Conservation (phyloP, 2,888 invertebrate genomes). For the Apodemia mormo region DNA sequence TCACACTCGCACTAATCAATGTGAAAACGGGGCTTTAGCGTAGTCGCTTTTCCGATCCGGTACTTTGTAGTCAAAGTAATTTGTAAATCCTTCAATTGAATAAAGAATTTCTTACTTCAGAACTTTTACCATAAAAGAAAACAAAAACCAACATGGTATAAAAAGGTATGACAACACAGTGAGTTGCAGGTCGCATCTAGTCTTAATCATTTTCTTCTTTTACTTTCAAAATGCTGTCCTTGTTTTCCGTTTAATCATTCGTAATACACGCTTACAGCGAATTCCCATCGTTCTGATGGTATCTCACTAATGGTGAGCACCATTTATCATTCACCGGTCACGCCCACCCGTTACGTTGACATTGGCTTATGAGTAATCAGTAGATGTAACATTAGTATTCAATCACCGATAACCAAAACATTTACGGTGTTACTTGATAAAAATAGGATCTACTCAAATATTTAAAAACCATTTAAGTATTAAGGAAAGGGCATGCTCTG, state of each 20-base stretch:
- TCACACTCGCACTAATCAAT: no score
- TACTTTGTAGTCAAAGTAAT: no score
- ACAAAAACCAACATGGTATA: no score
- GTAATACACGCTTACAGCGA: neutral
- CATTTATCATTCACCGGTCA: constrained; percentile 58
- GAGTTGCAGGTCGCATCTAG: neutral
- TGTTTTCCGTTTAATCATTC: neutral
- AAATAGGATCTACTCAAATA: no score
- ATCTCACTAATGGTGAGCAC: constrained; percentile 59
- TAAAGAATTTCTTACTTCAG: no score
- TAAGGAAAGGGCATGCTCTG: no score
- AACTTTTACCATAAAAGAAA: no score
- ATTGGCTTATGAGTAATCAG: constrained; percentile 18
- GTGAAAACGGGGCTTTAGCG: no score
- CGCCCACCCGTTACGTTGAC: constrained; percentile 39
- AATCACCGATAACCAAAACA: neutral
- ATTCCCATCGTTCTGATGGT: constrained; percentile 41
- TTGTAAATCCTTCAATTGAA: no score
- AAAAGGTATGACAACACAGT: neutral
- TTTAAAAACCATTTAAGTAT: no score
- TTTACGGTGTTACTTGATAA: no score
- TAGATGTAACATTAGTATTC: neutral
- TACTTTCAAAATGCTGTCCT: neutral
- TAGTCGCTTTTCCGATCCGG: no score
- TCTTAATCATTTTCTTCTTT: neutral